Evolutionary conservation across 2,888 invertebrate genomes (phyloP), one percentile per base, ranked within the genome.

Genomic region (Euzetes globulus): DNA sequence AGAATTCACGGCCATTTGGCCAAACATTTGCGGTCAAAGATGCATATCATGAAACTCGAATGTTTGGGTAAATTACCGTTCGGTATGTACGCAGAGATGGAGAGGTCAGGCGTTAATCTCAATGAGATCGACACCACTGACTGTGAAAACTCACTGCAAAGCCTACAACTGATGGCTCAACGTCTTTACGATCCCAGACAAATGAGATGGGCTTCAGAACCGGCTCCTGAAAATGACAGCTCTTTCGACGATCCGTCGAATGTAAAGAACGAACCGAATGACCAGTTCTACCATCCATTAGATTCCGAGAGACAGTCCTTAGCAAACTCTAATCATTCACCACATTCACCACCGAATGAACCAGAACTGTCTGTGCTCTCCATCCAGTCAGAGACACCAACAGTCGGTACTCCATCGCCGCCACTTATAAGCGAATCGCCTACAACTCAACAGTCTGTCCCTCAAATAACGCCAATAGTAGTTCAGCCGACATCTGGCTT

Each of bases 121-220:
- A 93, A 93, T 76, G 94, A 95, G 82, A 94, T 97, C 80, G 96
- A 97, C 82, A 96, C 96, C 1, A 91, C 94, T 72, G 95, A 96
- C 84, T 96, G 95, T 85, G 94, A 94, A 82, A 93, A 92, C 85
- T 94, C 95, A 76, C 86, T 95, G 78, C 90, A 91, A 80, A 94
- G 94, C 83, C 86, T 95, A 78, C 87, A 92, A 87, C 86, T 77
- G 27, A 78, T 82, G 79, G 81, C 81, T 13, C 79, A 79, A 58
- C 79, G 79, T 29, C 75, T 82, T 33, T 81, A 80, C 73, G 81
- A 81, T 72, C 80, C 80, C 1, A 76, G 78, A 29, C 79, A 79
- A 65, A 78, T 77, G 76, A 72, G 76, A n/a, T 80, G 80, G 80
- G 76, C 73, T 7, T 68, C 76, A 17, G 78, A 76, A 19, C 71